Evolutionary conservation across 2,113 vertebrate genomes (phyloP).

Genomic region (Geothlypis trichas): DNA sequence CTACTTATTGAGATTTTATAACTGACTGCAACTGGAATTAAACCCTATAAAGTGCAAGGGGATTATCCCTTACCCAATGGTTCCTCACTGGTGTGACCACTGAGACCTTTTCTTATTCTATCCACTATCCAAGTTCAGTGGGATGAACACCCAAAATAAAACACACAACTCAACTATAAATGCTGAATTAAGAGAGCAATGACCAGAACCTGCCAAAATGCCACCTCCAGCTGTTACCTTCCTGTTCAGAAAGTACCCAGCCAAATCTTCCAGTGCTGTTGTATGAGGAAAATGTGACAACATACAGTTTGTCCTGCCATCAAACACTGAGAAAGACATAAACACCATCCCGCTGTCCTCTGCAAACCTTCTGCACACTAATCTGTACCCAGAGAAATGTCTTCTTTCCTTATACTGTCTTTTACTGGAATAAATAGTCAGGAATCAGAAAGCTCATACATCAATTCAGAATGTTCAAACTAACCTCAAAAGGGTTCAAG

Average conservation of each 20-base stretch:
- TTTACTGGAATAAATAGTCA: background rate
- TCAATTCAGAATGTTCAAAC: background rate
- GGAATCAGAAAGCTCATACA: background rate
- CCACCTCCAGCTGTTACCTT: background rate
- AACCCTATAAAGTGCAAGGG: background rate
- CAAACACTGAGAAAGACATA: background rate
- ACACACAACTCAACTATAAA: background rate
- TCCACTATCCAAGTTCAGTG: accelerated
- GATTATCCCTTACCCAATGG: background rate
- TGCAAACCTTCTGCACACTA: background rate
- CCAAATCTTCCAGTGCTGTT: background rate
- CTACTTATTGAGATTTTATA: background rate
- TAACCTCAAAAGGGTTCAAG: conserved; percentile 96
- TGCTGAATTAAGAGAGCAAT: background rate
- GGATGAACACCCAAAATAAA: background rate
- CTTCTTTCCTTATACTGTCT: background rate
- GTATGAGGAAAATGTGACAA: background rate
- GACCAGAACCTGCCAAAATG: background rate
- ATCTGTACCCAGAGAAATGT: background rate
- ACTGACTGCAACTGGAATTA: background rate
- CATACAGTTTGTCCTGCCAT: accelerated
- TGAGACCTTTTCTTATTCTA: background rate
- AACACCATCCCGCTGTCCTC: background rate
- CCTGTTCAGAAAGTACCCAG: background rate
- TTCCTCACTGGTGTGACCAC: background rate